Percentiles rank a stretch among this genome's conserved stretches.
Conservation (phyloP, 2,113 vertebrate species). For the Corydoras maculifer region DNA sequence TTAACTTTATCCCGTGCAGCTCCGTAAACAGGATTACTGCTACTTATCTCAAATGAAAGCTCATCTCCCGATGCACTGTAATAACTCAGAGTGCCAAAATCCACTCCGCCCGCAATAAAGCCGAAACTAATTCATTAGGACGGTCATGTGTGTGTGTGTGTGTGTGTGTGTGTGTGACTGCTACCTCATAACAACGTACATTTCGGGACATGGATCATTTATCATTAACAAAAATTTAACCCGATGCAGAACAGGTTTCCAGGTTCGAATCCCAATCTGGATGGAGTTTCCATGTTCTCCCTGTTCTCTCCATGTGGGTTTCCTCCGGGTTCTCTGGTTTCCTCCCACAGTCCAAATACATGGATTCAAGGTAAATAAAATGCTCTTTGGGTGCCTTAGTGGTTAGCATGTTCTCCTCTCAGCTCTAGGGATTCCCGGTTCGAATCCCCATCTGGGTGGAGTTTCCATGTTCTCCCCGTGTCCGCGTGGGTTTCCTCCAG, state of each 20-base stretch:
- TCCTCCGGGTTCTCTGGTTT: too few relatives aligned
- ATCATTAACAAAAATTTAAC: neutral
- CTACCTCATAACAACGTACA: neutral
- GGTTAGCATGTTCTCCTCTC: too few relatives aligned
- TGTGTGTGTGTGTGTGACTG: slow-evolving; percentile 20
- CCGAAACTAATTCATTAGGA: slow-evolving; percentile 70
- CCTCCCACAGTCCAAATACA: too few relatives aligned
- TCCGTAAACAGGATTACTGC: slow-evolving; percentile 71
- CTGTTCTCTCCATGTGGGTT: too few relatives aligned
- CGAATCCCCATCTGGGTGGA: too few relatives aligned
- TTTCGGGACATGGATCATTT: neutral
- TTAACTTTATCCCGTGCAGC: slow-evolving; percentile 67
- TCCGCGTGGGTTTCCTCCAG: too few relatives aligned
- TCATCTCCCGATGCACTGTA: slow-evolving; percentile 70
- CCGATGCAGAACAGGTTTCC: neutral
- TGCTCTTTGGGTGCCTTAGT: too few relatives aligned
- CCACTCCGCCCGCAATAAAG: slow-evolving; percentile 66
- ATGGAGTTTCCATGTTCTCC: too few relatives aligned
- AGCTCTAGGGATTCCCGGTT: too few relatives aligned
- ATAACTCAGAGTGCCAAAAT: slow-evolving; percentile 70
- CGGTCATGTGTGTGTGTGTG: slow-evolving; percentile 3
- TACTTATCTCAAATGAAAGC: slow-evolving; percentile 76
- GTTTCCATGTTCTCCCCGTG: too few relatives aligned
- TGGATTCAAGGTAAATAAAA: too few relatives aligned
- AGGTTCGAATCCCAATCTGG: too few relatives aligned